A percentile compares a stretch with the other conserved stretches of the same genome.
phyloP scores from a whole-genome alignment of 2,113 vertebrate species.

The Odobenus rosmarus region DNA sequence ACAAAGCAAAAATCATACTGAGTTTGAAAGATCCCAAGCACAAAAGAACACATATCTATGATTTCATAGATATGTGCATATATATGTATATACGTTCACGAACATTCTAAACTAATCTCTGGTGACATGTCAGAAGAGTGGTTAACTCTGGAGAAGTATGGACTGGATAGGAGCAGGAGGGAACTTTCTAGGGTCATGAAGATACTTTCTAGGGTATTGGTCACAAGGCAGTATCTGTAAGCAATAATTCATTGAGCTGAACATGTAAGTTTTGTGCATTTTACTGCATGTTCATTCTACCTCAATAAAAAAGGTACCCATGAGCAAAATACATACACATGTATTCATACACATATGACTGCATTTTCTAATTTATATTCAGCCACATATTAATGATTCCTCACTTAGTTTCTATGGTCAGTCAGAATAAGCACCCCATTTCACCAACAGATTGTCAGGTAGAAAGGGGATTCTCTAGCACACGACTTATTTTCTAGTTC shows the following conservation, averaged over 20 bases:
- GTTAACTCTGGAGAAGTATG: neutral
- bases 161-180: neutral
- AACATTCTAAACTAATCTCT: neutral
- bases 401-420: neutral
- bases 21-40: constrained; percentile 20
- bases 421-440: neutral
- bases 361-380: neutral
- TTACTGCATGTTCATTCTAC: neutral
- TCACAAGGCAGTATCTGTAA: neutral
- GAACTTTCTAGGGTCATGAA: neutral
- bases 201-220: neutral
- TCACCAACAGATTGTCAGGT: neutral
- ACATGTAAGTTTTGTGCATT: neutral
- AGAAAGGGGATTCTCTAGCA: neutral
- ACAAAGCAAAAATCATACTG: neutral
- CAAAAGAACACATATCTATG: neutral
- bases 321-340: neutral
- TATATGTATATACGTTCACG: neutral
- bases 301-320: neutral
- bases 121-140: neutral
- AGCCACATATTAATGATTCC: neutral
- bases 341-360: neutral
- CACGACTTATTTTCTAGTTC: neutral
- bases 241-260: neutral
- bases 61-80: neutral